Evolutionary conservation across 2,113 vertebrate genomes (phyloP), one percentile per base, ranked within the genome.

Genomic region (Passer domesticus): DNA sequence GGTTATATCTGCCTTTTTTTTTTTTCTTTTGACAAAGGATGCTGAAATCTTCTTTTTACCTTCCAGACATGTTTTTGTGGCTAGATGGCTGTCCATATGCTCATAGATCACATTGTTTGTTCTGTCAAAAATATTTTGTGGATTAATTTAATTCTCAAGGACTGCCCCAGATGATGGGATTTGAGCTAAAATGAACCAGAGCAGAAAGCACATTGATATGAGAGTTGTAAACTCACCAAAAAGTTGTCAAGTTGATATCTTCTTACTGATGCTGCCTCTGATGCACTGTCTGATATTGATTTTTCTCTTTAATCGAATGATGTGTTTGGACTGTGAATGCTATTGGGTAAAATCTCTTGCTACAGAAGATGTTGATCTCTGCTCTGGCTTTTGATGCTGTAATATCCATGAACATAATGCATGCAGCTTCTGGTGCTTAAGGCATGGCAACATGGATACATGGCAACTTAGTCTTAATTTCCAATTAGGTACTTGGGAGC

Each of bases 301-400:
- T 78, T 75, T 60, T 49, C 16, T 47, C 47, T 75, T 84, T 67
- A 60, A 43, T 89, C 25, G 24, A 9, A 2, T 68, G 9, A 22
- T n/a, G 23, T 35, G 11, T 81, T 94, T 53, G 59, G 25, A 17
- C 18, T 46, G 25, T 39, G 30, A 89, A 39, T 11, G 28, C 21
- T 35, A 0, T 49, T 82, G 47, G 28, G 23, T 77, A 52, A 31
- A 84, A 63, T 20, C 35, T 35, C 27, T 70, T 67, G 31, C 25
- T 86, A 0, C 14, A 17, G 59, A 60, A 46, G 25, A 58, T 0
- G 1, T 19, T 27, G 9, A 7, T 78, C 59, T 70, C 4, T 1
- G 5, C 62, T 83, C 10, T 69, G 39, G 60, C 22, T 52, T 93
- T 86, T 63, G 33, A 9, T 83, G 9, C 56, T 75, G n/a, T 49